Base-by-base conservation (phyloP, 2,113 vertebrate species). In the Cercocebus atys region DNA sequence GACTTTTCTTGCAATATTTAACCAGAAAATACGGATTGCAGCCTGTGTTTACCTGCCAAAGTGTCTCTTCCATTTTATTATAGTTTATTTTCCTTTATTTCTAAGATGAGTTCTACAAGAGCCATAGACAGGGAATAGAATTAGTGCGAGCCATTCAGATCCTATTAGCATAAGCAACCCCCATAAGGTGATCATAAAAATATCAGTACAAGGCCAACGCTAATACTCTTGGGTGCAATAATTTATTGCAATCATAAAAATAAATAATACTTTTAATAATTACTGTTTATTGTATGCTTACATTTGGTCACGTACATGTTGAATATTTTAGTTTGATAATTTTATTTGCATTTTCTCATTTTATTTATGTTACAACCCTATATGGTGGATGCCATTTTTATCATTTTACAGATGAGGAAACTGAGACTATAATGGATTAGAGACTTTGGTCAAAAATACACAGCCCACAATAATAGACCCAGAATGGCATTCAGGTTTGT, bases 1-100 rank as follows among this genome's bases (percentile, higher is more conserved):
- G 72, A 6, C 38, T 96, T 97, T 35, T 81, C 92, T 96, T 30
- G 50, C 11, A 59, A 78, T 90, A 80, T 93, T 95, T 70, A 96
- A 80, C 20, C 47, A 14, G 9, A 82, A 79, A 95, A 90, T 79
- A 70, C 70, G 5, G 17, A 27, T 55, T 45, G 50, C 2, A 32
- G 1, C 38, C 9, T 32, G 20, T 23, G 57, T 89, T 86, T 93
- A 20, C 25, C 40, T 96, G 85, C 4, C 43, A 52, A 66, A 18
- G 9, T 17, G 32, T 93, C 38, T 73, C 40, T 84, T 64, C 35
- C 10, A n/a, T 90, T 73, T 35, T 6, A 30, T 23, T 52, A 2
- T 27, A 40, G 6, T 20, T 57, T 43, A 22, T 66, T 89, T 70
- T 30, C 38, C 9, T 86, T 64, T n/a, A 73, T 72, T 59, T 81